Percentiles rank a stretch among this genome's conserved stretches.
phyloP scores from a whole-genome alignment of 2,888 invertebrate species.

The Clivina fossor region DNA sequence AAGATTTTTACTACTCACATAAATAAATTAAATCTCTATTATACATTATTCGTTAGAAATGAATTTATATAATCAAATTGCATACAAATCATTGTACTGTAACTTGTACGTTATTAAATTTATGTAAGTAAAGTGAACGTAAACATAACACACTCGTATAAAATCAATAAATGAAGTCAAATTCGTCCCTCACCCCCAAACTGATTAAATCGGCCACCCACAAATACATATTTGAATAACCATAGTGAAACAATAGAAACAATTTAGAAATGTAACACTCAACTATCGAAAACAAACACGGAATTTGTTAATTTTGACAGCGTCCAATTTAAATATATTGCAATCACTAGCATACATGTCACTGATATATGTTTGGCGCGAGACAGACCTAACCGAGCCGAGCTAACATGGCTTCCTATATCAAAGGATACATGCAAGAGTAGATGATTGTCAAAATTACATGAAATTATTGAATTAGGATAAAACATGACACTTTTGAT shows the following conservation, averaged over 20 bases:
- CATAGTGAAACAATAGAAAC: constrained; percentile 1
- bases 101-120: too few species aligned
- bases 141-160: too few species aligned
- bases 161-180: too few species aligned
- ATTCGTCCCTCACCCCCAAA: too few species aligned
- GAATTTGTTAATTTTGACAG: background rate
- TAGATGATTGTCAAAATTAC: constrained; percentile 13
- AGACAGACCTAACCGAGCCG: constrained; percentile 18
- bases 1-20: too few species aligned
- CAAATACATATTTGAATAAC: too few species aligned
- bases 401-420: constrained; percentile 32
- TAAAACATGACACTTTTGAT: constrained; percentile 19
- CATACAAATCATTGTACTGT: too few species aligned
- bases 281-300: background rate
- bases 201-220: too few species aligned
- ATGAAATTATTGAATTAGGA: constrained; percentile 19
- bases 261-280: background rate
- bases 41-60: too few species aligned
- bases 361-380: constrained; percentile 40
- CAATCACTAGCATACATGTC: constrained; percentile 19
- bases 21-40: too few species aligned
- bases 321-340: constrained; percentile 9
- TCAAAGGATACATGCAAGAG: constrained; percentile 27
- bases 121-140: too few species aligned
- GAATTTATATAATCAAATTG: too few species aligned